Evolutionary conservation across 2,797 vertebrate species (phyloP), one percentile per base, ranked within the genome.

Genomic region (Coranthus polyacanthus): DNA sequence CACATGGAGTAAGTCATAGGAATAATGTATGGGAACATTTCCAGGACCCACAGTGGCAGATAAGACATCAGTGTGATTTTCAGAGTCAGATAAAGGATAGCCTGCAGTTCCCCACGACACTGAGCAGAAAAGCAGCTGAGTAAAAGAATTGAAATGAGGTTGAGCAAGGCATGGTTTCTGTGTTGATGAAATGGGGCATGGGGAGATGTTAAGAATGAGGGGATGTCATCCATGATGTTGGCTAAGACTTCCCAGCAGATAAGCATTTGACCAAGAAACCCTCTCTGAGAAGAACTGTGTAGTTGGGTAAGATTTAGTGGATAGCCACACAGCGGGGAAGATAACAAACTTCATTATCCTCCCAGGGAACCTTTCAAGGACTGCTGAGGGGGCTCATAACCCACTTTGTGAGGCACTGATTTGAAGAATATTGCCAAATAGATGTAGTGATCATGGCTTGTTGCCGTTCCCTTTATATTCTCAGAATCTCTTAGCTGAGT

Each of bases 331-430:
- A 74, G 62, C 62, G 67, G 57, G 69, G 47, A 72, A 32, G 47
- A 69, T 67, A 60, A 60, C 37, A 65, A 43, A 78, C 49, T 62
- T 75, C 54, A 72, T 75, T 84, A 75, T 78, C 75, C 37, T 41
- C 45, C 43, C 32, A 56, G 65, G 68, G 41, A 67, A 64, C 22
- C 54, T 63, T 71, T 77, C 45, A 64, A 52, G 37, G 65, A 47
- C 47, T 43, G 59, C 81, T 58, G 59, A 60, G 50, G 24, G n/a
- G 18, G 15, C 38, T 41, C 24, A 55, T 42, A 69, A 59, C 63
- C 42, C 47, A 59, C 55, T 70, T 68, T 55, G 71, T 20, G 36
- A 62, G 20, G 58, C 41, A 36, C 15, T 38, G 57, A 56, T 72
- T 75, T 50, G 45, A 66, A 66, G 21, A 54, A 72, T 51, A 60